Conservation (phyloP, 2,113 vertebrate genomes). For the Pimephales promelas region DNA sequence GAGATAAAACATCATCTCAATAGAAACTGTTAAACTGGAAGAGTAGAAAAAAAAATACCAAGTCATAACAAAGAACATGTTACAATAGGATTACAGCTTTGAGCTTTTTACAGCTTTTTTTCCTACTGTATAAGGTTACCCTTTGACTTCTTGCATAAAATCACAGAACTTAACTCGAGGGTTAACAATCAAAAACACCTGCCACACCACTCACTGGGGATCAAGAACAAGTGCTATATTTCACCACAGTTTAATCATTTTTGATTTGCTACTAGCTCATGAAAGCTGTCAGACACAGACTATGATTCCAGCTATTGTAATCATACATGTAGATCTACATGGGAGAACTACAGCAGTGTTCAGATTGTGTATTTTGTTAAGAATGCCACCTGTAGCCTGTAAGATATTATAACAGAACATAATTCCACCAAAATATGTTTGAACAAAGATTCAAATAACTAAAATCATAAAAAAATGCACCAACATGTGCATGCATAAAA, state of each 20-base stretch:
- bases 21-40: not conserved
- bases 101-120: not conserved
- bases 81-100: not conserved
- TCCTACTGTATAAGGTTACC: not conserved
- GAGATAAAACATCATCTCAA: not conserved
- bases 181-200: conserved; percentile 33
- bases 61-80: not conserved
- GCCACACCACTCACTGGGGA: not conserved
- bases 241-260: conserved; percentile 31
- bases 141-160: not conserved
- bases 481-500: not conserved
- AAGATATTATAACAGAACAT: not conserved
- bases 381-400: not conserved
- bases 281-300: not conserved
- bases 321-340: not conserved
- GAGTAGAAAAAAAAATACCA: not conserved
- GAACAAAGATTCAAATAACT: not conserved
- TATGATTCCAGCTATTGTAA: not conserved
- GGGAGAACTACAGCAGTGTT: not conserved
- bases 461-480: conserved; percentile 23
- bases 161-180: not conserved
- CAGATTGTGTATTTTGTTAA: not conserved
- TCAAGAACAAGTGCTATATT: conserved; percentile 31
- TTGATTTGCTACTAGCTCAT: not conserved
- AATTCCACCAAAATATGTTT: conserved; percentile 13